Percentiles rank a stretch among this genome's conserved stretches.
Evolutionary conservation across 2,797 vertebrate genomes (phyloP).

Genomic region (Orientallactaga sibirica): DNA sequence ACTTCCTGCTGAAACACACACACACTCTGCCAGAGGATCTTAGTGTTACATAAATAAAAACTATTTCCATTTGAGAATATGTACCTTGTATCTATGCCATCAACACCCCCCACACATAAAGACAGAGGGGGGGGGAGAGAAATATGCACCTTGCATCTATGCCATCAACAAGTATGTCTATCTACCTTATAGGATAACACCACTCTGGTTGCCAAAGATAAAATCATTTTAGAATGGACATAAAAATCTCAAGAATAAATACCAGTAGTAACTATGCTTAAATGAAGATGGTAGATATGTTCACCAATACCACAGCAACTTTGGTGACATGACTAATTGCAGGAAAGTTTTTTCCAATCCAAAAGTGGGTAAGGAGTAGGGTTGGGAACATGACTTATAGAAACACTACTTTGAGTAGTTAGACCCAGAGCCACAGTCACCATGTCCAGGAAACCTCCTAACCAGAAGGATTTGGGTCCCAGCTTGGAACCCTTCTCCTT

Average conservation of each 20-base stretch:
- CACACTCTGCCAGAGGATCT: neutral
- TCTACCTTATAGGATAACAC: neutral
- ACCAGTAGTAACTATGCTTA: neutral
- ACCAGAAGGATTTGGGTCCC: neutral
- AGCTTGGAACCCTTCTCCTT: neutral
- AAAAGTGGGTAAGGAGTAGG: neutral
- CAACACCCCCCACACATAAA: neutral
- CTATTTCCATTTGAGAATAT: slow-evolving; percentile 2
- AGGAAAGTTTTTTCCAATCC: neutral
- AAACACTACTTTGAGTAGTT: neutral
- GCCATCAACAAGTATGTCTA: neutral
- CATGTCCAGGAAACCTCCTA: neutral
- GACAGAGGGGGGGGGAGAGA: too few species aligned
- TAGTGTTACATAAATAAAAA: neutral
- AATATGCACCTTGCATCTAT: too few species aligned
- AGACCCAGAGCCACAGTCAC: neutral
- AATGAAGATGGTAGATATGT: neutral
- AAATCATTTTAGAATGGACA: slow-evolving; percentile 5
- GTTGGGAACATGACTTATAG: neutral
- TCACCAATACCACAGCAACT: neutral
- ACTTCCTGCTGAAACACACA: slow-evolving; percentile 13
- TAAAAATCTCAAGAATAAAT: neutral
- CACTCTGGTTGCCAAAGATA: slow-evolving; percentile 26
- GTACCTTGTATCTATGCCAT: neutral
- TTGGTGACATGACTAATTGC: neutral